Evolutionary conservation across 2,888 invertebrate species (phyloP).

Genomic region (Yponomeuta plumbellus): DNA sequence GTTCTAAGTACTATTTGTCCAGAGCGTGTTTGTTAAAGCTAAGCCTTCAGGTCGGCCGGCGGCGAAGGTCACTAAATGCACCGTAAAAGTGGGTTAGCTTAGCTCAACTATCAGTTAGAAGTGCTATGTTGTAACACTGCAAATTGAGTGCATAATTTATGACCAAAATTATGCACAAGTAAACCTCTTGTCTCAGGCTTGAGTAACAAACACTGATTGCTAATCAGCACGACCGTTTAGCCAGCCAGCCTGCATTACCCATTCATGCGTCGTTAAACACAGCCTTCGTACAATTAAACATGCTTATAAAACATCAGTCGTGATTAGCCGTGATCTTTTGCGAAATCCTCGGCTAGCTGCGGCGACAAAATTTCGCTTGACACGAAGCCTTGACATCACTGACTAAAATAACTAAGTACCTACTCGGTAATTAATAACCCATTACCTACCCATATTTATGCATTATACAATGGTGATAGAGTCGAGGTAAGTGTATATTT

Average conservation of each 20-base stretch:
- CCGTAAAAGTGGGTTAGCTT: slow-evolving; percentile 42
- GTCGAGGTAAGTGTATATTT: not conserved
- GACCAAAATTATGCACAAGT: not conserved
- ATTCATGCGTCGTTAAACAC: not conserved
- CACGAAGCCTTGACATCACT: slow-evolving; percentile 4
- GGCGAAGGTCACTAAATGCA: slow-evolving; percentile 52
- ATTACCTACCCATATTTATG: not conserved
- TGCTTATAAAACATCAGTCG: not conserved
- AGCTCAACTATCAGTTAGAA: slow-evolving; percentile 21
- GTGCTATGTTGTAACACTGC: slow-evolving; percentile 8
- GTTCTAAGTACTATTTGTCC: not conserved
- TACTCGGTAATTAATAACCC: not conserved
- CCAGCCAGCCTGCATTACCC: not conserved
- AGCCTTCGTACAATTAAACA: not conserved
- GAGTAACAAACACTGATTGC: not conserved
- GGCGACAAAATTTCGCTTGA: slow-evolving; percentile 8
- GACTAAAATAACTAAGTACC: not conserved
- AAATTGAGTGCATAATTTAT: slow-evolving; percentile 1
- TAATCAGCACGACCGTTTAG: not conserved
- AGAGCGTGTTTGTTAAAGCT: not conserved
- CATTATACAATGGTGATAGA: not conserved
- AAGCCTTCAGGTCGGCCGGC: not conserved
- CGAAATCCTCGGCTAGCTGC: not conserved
- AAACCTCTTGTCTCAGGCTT: not conserved
- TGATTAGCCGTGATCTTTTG: slow-evolving; percentile 4